phyloP scores from a whole-genome alignment of 2,888 invertebrate genomes.

The Aricia artaxerxes region DNA sequence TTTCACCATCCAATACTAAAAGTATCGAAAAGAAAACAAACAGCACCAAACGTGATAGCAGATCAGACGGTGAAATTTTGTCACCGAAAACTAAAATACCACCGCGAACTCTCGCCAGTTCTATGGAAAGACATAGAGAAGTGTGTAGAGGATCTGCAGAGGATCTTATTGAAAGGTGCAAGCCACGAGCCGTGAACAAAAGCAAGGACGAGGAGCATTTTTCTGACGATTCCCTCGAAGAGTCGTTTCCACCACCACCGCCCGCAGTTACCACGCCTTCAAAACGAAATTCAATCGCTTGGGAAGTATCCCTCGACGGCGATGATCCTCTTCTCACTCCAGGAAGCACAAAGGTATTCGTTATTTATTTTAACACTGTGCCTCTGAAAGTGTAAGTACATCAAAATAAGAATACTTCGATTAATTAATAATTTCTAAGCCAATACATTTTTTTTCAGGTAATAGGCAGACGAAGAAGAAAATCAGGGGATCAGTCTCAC shows the following conservation, averaged over 20 bases:
- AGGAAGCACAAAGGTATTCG: slow-evolving; percentile 83
- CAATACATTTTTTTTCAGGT: slow-evolving; percentile 67
- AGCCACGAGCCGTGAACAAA: slow-evolving; percentile 60
- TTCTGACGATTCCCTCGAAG: slow-evolving; percentile 92
- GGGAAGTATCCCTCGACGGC: slow-evolving; percentile 91
- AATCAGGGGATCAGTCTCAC: slow-evolving; percentile 80
- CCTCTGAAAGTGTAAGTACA: no score
- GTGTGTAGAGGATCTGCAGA: slow-evolving; percentile 84
- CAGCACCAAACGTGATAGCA: slow-evolving; percentile 59
- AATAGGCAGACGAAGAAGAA: slow-evolving; percentile 77
- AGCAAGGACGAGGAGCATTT: slow-evolving; percentile 82
- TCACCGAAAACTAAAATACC: slow-evolving; percentile 81
- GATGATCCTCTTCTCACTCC: slow-evolving; percentile 85
- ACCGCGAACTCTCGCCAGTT: slow-evolving; percentile 85
- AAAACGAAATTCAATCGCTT: slow-evolving; percentile 91
- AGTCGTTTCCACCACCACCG: slow-evolving; percentile 84
- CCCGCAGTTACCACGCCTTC: slow-evolving; percentile 79
- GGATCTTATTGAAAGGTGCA: slow-evolving; percentile 65
- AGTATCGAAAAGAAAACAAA: slow-evolving; percentile 61
- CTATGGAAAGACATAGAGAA: slow-evolving; percentile 89
- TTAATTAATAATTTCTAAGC: no score
- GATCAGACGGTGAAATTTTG: slow-evolving; percentile 69
- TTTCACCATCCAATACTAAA: slow-evolving; percentile 69
- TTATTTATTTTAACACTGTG: neutral
- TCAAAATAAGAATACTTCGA: no score